phyloP scores from a whole-genome alignment of 2,888 invertebrate species.

The Hydrotaea cyrtoneurina region DNA sequence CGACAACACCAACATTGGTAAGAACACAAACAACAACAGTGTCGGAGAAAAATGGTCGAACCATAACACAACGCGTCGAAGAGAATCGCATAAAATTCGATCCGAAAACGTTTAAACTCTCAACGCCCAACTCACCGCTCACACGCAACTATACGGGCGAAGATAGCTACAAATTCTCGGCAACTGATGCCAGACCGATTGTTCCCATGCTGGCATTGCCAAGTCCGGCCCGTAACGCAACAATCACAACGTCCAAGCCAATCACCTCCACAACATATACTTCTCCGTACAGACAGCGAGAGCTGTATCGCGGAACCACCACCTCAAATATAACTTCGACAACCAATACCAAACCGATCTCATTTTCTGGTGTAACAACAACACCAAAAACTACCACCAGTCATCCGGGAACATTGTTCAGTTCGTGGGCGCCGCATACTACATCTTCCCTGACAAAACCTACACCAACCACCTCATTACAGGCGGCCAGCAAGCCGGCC shows the following conservation, averaged over 20 bases:
- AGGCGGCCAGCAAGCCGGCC: too few species aligned
- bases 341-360: constrained; percentile 41
- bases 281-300: constrained; percentile 53
- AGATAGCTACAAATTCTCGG: constrained; percentile 55
- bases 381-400: constrained; percentile 23
- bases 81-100: constrained; percentile 70
- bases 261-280: constrained; percentile 53
- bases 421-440: constrained; percentile 53
- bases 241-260: constrained; percentile 18
- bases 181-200: constrained; percentile 46
- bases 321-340: constrained; percentile 27
- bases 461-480: constrained; percentile 31
- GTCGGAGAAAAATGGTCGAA: constrained; percentile 74
- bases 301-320: constrained; percentile 43
- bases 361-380: constrained; percentile 29
- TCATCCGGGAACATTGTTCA: constrained; percentile 64
- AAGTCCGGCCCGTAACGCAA: constrained; percentile 26
- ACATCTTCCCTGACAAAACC: background rate
- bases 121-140: constrained; percentile 65
- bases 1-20: constrained; percentile 70
- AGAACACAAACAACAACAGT: constrained; percentile 73
- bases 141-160: constrained; percentile 48
- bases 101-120: constrained; percentile 61
- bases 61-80: constrained; percentile 73
- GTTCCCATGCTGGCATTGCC: constrained; percentile 46